phyloP scores from a whole-genome alignment of 2,888 invertebrate genomes.

The Yponomeuta plumbellus region DNA sequence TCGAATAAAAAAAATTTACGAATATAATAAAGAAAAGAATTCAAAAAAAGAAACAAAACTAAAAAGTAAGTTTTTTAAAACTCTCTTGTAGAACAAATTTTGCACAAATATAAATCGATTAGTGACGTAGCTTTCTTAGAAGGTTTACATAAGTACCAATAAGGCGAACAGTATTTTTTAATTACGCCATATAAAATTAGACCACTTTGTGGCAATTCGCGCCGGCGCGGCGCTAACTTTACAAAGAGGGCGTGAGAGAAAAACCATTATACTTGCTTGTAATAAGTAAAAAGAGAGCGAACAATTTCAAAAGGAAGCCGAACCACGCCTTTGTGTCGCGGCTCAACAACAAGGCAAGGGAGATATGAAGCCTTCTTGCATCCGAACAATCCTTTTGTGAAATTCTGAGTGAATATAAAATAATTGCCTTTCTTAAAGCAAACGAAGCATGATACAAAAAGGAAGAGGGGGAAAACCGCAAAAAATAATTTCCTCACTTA shows the following conservation, averaged over 20 bases:
- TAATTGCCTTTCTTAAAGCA: conserved; percentile 1
- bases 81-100: background rate
- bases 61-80: no score
- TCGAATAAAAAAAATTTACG: no score
- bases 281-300: background rate
- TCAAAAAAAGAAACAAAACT: no score
- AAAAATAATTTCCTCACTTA: conserved; percentile 7
- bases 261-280: background rate
- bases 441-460: background rate
- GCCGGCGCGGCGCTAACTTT: background rate
- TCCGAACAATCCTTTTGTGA: background rate
- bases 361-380: background rate
- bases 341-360: background rate
- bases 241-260: background rate
- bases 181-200: background rate
- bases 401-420: background rate
- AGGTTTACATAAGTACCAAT: background rate
- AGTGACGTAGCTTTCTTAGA: no score
- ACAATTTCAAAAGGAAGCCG: background rate
- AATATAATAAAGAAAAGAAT: no score
- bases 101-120: background rate
- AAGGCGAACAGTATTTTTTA: background rate
- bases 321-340: background rate
- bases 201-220: background rate
- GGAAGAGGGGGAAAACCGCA: background rate